These are phyloP conservation scores for Pteropus alecto DNA, from an alignment of 2,113 vertebrate species.

Conservation along the genomic window DNA sequence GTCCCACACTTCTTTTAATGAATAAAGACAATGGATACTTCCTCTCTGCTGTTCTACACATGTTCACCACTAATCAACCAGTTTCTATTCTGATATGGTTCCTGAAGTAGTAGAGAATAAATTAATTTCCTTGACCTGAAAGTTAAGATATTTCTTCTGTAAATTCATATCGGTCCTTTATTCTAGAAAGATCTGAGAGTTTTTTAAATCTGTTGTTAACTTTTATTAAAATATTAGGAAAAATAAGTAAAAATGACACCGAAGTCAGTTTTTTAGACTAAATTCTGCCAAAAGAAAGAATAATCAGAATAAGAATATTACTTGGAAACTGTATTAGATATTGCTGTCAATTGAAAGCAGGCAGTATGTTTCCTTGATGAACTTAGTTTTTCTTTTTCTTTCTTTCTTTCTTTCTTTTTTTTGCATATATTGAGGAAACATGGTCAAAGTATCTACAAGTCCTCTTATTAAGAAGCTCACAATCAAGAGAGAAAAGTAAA, in stretches of 20 bases:
- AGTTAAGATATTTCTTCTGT: background rate
- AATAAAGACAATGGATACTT: background rate
- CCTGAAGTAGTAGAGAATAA: background rate
- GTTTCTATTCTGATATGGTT: background rate
- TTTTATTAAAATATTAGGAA: constrained; percentile 4
- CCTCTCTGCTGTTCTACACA: background rate
- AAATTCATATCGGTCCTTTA: background rate
- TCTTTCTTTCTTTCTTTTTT: background rate
- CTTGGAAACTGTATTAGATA: background rate
- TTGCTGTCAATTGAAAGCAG: background rate
- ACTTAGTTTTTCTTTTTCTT: background rate
- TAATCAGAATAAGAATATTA: background rate
- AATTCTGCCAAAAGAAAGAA: background rate
- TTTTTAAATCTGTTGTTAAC: background rate
- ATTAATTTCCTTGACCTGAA: background rate
- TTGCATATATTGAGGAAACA: background rate
- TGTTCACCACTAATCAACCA: background rate
- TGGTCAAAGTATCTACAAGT: background rate
- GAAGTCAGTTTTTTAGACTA: background rate
- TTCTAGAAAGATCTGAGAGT: background rate
- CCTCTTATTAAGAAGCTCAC: background rate
- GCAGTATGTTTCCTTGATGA: background rate
- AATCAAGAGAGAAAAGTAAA: background rate
- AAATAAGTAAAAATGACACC: background rate
- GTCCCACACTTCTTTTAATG: background rate